Evolutionary conservation across 2,888 invertebrate species (phyloP).

Genomic region (Tiliacea aurago): DNA sequence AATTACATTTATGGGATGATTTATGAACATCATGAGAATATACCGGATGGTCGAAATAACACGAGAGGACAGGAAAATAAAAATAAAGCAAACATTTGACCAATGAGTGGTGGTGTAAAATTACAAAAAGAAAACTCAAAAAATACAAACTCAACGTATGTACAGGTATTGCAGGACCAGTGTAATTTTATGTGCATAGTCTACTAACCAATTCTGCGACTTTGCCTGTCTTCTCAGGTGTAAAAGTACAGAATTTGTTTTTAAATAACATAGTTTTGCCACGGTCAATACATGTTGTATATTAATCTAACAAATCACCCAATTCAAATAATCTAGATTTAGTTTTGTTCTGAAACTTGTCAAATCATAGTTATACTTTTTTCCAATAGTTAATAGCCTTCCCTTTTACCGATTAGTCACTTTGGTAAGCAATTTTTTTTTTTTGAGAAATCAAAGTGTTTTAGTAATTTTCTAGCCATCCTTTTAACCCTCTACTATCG

Average conservation of each 20-base stretch:
- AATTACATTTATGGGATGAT: constrained; percentile 26
- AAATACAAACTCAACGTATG: constrained; percentile 78
- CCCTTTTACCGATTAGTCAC: constrained; percentile 66
- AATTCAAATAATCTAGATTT: constrained; percentile 24
- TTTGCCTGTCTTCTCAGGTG: neutral
- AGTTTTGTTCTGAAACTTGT: constrained; percentile 15
- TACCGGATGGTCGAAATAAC: constrained; percentile 60
- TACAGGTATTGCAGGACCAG: constrained; percentile 67
- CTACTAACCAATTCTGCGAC: neutral
- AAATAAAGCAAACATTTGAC: constrained; percentile 70
- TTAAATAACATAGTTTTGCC: neutral
- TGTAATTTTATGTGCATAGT: constrained; percentile 22
- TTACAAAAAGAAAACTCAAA: constrained; percentile 45
- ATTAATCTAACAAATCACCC: neutral
- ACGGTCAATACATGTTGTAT: neutral
- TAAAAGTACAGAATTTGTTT: neutral
- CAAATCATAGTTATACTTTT: constrained; percentile 12
- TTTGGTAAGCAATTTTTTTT: constrained; percentile 45
- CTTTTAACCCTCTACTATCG: constrained; percentile 32
- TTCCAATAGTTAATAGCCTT: constrained; percentile 42
- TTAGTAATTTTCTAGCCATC: constrained; percentile 27
- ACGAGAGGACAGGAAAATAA: constrained; percentile 68
- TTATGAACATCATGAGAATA: constrained; percentile 57
- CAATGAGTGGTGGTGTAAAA: constrained; percentile 61
- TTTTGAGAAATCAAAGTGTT: constrained; percentile 18